Evolutionary conservation across 2,888 invertebrate species (phyloP).

Genomic region (Laothoe populi): DNA sequence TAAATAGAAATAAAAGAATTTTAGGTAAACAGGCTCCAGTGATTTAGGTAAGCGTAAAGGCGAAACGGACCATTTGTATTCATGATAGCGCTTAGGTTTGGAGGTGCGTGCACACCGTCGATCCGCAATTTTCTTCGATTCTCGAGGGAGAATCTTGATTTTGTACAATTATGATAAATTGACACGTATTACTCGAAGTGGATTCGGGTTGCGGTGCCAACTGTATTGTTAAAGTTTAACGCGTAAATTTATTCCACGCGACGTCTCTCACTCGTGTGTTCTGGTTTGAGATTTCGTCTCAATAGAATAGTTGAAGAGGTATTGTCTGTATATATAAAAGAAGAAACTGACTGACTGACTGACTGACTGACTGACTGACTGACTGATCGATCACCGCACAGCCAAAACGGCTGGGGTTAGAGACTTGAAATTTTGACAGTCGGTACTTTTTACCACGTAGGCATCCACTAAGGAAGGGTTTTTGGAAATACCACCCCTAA

Average conservation of each 20-base stretch:
- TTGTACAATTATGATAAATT: slow-evolving; percentile 42
- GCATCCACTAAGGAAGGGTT: too few relatives aligned
- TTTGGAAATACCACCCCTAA: too few relatives aligned
- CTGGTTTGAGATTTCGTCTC: neutral
- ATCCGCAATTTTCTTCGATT: slow-evolving; percentile 45
- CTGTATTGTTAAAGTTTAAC: slow-evolving; percentile 21
- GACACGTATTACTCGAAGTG: slow-evolving; percentile 8
- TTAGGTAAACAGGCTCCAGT: slow-evolving; percentile 22
- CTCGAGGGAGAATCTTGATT: slow-evolving; percentile 45
- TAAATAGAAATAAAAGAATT: slow-evolving; percentile 20
- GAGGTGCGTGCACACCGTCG: slow-evolving; percentile 47
- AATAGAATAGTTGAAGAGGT: neutral
- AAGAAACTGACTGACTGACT: too few relatives aligned
- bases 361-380: too few relatives aligned
- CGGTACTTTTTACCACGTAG: too few relatives aligned
- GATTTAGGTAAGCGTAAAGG: slow-evolving; percentile 50
- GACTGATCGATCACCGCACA: too few relatives aligned
- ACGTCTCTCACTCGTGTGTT: neutral
- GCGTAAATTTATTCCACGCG: slow-evolving; percentile 6
- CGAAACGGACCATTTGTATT: slow-evolving; percentile 52
- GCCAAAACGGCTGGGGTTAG: too few relatives aligned
- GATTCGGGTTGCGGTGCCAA: slow-evolving; percentile 29
- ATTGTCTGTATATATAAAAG: too few relatives aligned
- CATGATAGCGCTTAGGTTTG: slow-evolving; percentile 50
- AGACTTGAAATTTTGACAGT: too few relatives aligned